These are phyloP conservation scores for Monochamus saltuarius DNA, from an alignment of 1,140 invertebrate genomes.

Conservation along the genomic window DNA sequence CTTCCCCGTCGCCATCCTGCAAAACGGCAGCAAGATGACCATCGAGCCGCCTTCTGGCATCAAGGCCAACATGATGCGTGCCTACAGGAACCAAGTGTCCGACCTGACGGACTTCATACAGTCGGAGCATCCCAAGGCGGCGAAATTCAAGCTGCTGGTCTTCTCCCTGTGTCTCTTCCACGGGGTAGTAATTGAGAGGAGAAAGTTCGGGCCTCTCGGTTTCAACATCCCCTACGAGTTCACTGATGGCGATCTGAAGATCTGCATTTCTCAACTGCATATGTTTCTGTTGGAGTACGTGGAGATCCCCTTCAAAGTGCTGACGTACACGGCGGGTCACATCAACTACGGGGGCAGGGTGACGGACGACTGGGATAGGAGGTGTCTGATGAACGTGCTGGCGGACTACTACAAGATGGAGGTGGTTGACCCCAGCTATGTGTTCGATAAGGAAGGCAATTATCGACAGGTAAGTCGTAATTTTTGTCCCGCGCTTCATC, in stretches of 20 bases:
- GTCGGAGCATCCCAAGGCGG: slow-evolving; percentile 56
- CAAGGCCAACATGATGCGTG: slow-evolving; percentile 66
- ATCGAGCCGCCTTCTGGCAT: slow-evolving; percentile 70
- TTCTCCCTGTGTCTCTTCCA: slow-evolving; percentile 75
- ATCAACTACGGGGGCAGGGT: slow-evolving; percentile 87
- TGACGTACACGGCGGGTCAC: slow-evolving; percentile 71
- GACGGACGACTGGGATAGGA: slow-evolving; percentile 81
- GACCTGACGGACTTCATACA: slow-evolving; percentile 60
- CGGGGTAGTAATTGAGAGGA: slow-evolving; percentile 64
- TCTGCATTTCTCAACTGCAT: slow-evolving; percentile 69
- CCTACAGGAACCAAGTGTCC: slow-evolving; percentile 57
- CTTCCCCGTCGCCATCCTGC: slow-evolving; percentile 70
- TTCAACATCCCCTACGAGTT: slow-evolving; percentile 77
- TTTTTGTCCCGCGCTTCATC: too few relatives aligned
- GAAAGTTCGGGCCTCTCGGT: slow-evolving; percentile 72
- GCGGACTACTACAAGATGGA: slow-evolving; percentile 67
- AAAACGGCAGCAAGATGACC: slow-evolving; percentile 73
- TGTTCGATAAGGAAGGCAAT: slow-evolving; percentile 62
- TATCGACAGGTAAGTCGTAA: slow-evolving; percentile 60
- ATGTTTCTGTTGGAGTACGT: slow-evolving; percentile 68
- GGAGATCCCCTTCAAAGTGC: slow-evolving; percentile 65
- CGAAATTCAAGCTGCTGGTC: slow-evolving; percentile 63
- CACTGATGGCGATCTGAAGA: slow-evolving; percentile 72
- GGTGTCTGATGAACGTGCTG: slow-evolving; percentile 72
- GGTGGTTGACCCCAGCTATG: slow-evolving; percentile 58